Evolutionary conservation across 1,140 invertebrate genomes (phyloP), one percentile per base, ranked within the genome.

Genomic region (Ceratina australensis): DNA sequence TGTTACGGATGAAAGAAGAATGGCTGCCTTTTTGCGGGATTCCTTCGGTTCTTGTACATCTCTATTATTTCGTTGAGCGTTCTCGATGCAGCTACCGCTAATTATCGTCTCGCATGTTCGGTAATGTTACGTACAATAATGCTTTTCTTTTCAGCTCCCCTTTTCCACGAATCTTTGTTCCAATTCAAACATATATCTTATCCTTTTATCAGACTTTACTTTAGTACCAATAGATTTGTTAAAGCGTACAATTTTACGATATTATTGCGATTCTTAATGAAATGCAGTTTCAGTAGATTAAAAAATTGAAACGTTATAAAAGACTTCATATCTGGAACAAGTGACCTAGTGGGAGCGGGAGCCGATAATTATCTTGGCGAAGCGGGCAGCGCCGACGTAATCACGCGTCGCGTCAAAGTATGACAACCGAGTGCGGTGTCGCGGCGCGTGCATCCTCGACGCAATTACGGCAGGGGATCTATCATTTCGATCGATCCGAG

Each of bases 41-140:
- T 22, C 57, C 60, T 64, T 22, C 28, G 33, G 52, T 52, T 24
- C 52, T 24, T 20, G 7, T 56, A 54, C 26, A 18, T 69, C 52
- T 59, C 57, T 49, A 56, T 60, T 78, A 60, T 50, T 78, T 28
- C 16, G 68, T 33, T 20, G 13, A 26, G 22, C 60, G 47, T 64
- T 65, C 50, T 15, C 50, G 71, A 78, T 71, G 42, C 42, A 54
- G 73, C 60, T 60, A 67, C 67, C 59, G 74, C 77, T 86, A 87
- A 88, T 88, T 80, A 78, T 78, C 83, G 64, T 69, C 82, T 88
- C 79, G 87, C 86, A 86, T 85, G 86, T 75, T 73, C 80, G 52
- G 12, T 72, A 65, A 84, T 78, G 52, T 59, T 57, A 18, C 42
- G 61, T 24, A 57, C 69, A 54, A 84, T 73, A 80, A 84, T 50